These are phyloP conservation scores for Carapus acus DNA, from an alignment of 2,797 vertebrate species.

Conservation along the genomic window DNA sequence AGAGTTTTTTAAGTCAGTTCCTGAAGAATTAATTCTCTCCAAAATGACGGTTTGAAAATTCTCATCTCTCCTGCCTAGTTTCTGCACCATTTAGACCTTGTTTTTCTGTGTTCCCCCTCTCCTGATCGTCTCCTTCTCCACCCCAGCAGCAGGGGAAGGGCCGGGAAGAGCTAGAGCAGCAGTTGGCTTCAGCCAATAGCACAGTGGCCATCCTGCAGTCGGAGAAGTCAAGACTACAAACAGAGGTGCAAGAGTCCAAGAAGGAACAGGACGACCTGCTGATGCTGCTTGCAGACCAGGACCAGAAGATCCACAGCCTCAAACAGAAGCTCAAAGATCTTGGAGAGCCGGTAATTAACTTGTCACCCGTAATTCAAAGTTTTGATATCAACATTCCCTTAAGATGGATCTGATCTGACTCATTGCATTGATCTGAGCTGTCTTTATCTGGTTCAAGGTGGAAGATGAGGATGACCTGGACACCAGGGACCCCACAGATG, in stretches of 20 bases:
- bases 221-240: slow-evolving; percentile 82
- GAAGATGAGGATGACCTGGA: slow-evolving; percentile 95
- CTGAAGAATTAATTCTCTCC: no score
- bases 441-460: slow-evolving; percentile 70
- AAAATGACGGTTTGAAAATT: no score
- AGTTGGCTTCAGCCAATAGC: slow-evolving; percentile 84
- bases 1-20: no score
- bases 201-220: slow-evolving; percentile 86
- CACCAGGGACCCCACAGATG: slow-evolving; percentile 79
- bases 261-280: slow-evolving; percentile 97
- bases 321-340: slow-evolving; percentile 84
- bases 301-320: slow-evolving; percentile 87
- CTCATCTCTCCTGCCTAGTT: not conserved
- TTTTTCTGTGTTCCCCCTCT: not conserved
- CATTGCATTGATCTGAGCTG: slow-evolving; percentile 49
- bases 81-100: not conserved
- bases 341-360: slow-evolving; percentile 88
- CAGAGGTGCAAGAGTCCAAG: slow-evolving; percentile 88
- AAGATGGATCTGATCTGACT: no score
- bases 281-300: slow-evolving; percentile 95
- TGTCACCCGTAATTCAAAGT: no score
- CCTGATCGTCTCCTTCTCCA: not conserved
- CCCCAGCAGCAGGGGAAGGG: slow-evolving; percentile 77
- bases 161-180: slow-evolving; percentile 75
- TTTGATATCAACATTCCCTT: no score